Evolutionary conservation across 2,888 invertebrate genomes (phyloP), one percentile per base, ranked within the genome.

Genomic region (Drosophila falleni): DNA sequence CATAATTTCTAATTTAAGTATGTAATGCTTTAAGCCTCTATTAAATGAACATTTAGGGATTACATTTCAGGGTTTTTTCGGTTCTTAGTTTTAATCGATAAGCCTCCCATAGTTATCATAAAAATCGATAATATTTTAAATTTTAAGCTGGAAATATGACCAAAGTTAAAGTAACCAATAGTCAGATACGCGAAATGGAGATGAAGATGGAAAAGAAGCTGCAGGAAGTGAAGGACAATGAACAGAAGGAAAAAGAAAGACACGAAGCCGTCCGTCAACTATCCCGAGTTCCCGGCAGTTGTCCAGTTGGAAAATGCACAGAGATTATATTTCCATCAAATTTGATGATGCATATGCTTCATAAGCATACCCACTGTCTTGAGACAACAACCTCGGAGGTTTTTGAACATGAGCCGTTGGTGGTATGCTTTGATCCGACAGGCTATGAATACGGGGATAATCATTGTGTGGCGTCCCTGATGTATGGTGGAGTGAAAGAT

Each of bases 241-340:
- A 61, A 29, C 6, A 13, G 3, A 15, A 15, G 8, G 26, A 50
- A 6, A n/a, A 5, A 0, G 13, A 46, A 3, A 16, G n/a, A 0
- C 41, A 31, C 13, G 9, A 11, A 0, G 68, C 74, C 0, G 47
- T 58, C 0, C 29, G 37, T 10, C 35, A 55, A 1, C 13, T 78
- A 8, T 47, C 60, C 13, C 64, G 60, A 15, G 56, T 68, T 10
- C 75, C 75, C 1, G 79, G 74, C 29, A 35, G 3, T 1, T 76
- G 75, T 64, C 75, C 75, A 10, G 54, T 78, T 26, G 37, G 58
- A 10, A 37, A 13, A 5, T 76, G 76, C 42, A 50, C 31, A 1
- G 76, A 78, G 31, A 44, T 78, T 5, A 9, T 76, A 6, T 86
- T 81, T 15, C 86, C 81, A 6, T 62, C 63, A 0, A 64, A 68